phyloP scores from a whole-genome alignment of 2,797 vertebrate species.

The Tenualosa thibaudeaui region DNA sequence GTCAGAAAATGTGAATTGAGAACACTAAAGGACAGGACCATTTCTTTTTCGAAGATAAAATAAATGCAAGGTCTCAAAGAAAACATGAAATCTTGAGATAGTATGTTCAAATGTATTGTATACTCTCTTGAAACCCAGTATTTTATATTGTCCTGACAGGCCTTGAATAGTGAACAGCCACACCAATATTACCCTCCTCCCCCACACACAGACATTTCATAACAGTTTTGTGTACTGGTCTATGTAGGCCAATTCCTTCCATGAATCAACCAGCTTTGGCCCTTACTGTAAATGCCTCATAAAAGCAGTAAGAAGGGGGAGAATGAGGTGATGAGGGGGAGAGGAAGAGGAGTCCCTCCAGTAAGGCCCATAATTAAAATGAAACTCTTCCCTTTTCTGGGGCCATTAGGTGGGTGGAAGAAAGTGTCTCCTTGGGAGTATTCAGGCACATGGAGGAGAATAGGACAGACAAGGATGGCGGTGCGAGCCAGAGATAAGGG shows the following conservation, averaged over 20 bases:
- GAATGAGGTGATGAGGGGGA: constrained; percentile 3
- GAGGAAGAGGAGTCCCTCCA: constrained; percentile 63
- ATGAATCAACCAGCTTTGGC: background rate
- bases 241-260: background rate
- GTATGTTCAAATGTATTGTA: too few relatives aligned
- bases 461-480: background rate
- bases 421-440: constrained; percentile 71
- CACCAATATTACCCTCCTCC: background rate
- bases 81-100: background rate
- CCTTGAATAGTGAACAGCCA: background rate
- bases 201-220: background rate
- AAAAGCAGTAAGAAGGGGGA: constrained; percentile 31
- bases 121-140: too few relatives aligned
- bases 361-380: constrained; percentile 74
- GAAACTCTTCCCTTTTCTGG: constrained; percentile 73
- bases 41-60: background rate
- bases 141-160: background rate
- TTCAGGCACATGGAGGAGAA: constrained; percentile 39
- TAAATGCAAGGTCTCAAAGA: background rate
- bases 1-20: background rate
- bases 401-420: constrained; percentile 74
- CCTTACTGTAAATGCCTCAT: constrained; percentile 11
- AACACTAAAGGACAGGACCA: background rate
- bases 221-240: background rate
- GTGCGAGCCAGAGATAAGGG: background rate